Percentiles rank a stretch among this genome's conserved stretches.
Evolutionary conservation across 1,140 invertebrate genomes (phyloP).

Genomic region (Drosophila arawakana): DNA sequence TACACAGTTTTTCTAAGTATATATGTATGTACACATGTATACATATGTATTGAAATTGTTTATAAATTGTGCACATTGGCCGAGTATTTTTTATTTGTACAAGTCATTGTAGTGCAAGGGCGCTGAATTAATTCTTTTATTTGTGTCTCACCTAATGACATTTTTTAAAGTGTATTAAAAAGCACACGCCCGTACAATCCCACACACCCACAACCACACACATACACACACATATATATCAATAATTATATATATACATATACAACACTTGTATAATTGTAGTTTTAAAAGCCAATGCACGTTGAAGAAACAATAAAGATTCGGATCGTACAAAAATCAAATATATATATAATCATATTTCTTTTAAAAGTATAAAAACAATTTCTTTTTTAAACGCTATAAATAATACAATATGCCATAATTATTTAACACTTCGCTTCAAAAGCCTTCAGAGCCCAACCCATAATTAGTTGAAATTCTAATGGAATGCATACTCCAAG

Average conservation of each 20-base stretch:
- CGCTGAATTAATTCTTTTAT: constrained; percentile 23
- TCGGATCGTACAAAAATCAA: constrained; percentile 71
- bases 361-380: constrained; percentile 30
- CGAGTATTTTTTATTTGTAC: constrained; percentile 39
- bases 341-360: constrained; percentile 1
- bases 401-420: constrained; percentile 55
- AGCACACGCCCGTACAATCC: constrained; percentile 28
- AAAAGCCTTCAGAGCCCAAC: constrained; percentile 23
- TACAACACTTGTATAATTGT: constrained; percentile 56
- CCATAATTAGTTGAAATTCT: constrained; percentile 19
- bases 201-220: constrained; percentile 30
- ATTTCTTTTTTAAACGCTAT: constrained; percentile 45
- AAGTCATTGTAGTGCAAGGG: constrained; percentile 29
- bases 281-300: constrained; percentile 66
- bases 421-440: constrained; percentile 13
- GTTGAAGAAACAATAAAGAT: constrained; percentile 82
- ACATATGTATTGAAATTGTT: constrained; percentile 29
- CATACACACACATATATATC: constrained; percentile 38
- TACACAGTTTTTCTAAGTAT: constrained; percentile 11
- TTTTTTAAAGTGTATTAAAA: constrained; percentile 57
- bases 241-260: constrained; percentile 52
- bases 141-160: constrained; percentile 44
- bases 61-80: constrained; percentile 34
- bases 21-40: constrained; percentile 17
- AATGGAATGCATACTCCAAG: constrained; percentile 30